Percentiles rank a stretch among this genome's conserved stretches.
Conservation (phyloP, 2,888 invertebrate genomes). For the Synanthedon andrenaeformis region DNA sequence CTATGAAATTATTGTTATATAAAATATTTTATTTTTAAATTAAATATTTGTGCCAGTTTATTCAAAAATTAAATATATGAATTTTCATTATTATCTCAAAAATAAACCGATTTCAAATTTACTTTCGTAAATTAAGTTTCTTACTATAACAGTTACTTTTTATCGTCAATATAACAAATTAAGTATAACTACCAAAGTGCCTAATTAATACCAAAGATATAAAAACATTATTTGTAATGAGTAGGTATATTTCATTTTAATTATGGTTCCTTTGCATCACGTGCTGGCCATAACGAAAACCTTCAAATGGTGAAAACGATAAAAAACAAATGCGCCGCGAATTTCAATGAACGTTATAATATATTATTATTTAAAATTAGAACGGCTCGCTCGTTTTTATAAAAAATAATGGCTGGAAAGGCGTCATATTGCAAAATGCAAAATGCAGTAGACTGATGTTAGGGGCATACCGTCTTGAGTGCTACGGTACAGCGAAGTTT, state of each 20-base stretch:
- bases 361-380: slow-evolving; percentile 31
- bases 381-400: slow-evolving; percentile 26
- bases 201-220: too few species aligned
- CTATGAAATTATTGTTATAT: too few species aligned
- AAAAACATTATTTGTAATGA: background rate
- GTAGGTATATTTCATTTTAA: background rate
- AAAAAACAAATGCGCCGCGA: slow-evolving; percentile 35
- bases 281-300: slow-evolving; percentile 26
- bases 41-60: too few species aligned
- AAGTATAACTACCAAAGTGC: too few species aligned
- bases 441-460: slow-evolving; percentile 28
- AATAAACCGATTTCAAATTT: too few species aligned
- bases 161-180: too few species aligned
- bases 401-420: slow-evolving; percentile 19
- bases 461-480: slow-evolving; percentile 14
- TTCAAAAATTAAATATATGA: too few species aligned
- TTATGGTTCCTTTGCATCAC: slow-evolving; percentile 12
- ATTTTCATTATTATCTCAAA: too few species aligned
- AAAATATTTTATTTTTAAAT: too few species aligned
- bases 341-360: slow-evolving; percentile 27
- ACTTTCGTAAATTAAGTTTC: too few species aligned
- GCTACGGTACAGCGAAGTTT: slow-evolving; percentile 5
- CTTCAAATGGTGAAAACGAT: slow-evolving; percentile 26
- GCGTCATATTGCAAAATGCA: slow-evolving; percentile 24
- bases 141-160: too few species aligned